Evolutionary conservation across 2,888 invertebrate species (phyloP).

Genomic region (Tipula vernalis): DNA sequence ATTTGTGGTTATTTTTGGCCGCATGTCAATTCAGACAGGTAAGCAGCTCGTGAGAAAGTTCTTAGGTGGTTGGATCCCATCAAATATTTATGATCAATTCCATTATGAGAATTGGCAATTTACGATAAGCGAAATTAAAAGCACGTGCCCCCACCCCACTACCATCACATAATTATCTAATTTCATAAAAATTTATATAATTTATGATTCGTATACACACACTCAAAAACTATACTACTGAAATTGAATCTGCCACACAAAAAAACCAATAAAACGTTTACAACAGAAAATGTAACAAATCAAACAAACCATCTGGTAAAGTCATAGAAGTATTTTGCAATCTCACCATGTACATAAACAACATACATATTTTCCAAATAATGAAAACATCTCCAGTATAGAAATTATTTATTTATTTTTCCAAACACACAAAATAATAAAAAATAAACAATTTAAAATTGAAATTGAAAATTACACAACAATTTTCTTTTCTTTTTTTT

Average conservation of each 20-base stretch:
- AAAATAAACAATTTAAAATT: background rate
- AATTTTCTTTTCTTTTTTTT: background rate
- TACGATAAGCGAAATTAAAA: background rate
- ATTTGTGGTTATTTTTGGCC: background rate
- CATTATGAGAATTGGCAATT: no score
- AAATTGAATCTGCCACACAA: background rate
- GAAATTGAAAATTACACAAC: background rate
- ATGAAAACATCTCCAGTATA: background rate
- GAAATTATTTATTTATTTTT: background rate
- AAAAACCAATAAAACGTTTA: background rate
- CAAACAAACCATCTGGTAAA: background rate
- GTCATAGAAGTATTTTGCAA: background rate
- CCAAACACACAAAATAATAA: background rate
- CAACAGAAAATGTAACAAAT: background rate
- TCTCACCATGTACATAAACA: background rate
- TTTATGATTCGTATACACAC: background rate
- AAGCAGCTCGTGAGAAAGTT: background rate
- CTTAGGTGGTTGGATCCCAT: background rate
- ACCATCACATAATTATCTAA: background rate
- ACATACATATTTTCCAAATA: background rate
- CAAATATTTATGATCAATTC: background rate
- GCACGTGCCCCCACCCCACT: background rate
- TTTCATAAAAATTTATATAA: background rate
- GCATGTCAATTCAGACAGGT: background rate
- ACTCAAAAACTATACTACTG: background rate